Percentiles rank a stretch among this genome's conserved stretches.
phyloP scores from a whole-genome alignment of 2,888 invertebrate genomes.

The Pterobdella sp. region DNA sequence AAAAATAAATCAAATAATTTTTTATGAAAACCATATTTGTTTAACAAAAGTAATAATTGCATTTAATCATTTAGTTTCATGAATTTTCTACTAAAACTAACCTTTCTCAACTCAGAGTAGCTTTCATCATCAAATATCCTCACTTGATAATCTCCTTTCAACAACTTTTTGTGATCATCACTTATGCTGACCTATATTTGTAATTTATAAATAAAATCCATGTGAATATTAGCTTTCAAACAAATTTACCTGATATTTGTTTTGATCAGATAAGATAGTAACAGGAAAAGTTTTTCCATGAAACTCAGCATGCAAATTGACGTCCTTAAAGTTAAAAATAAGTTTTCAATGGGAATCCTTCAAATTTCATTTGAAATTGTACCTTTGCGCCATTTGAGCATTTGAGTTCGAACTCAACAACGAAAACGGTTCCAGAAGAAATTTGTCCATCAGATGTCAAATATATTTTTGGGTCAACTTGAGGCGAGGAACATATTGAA shows the following conservation, averaged over 20 bases:
- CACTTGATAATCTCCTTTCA: slow-evolving; percentile 71
- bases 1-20: too few relatives aligned
- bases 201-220: neutral
- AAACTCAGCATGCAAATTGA: slow-evolving; percentile 79
- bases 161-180: slow-evolving; percentile 73
- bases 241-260: slow-evolving; percentile 61
- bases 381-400: slow-evolving; percentile 59
- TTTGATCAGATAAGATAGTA: slow-evolving; percentile 65
- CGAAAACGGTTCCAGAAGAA: slow-evolving; percentile 78
- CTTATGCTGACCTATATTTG: slow-evolving; percentile 78
- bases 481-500: slow-evolving; percentile 51
- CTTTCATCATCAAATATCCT: slow-evolving; percentile 85
- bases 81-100: slow-evolving; percentile 34
- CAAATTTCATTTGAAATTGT: slow-evolving; percentile 29
- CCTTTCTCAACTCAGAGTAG: slow-evolving; percentile 75
- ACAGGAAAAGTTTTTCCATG: slow-evolving; percentile 77
- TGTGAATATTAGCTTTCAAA: neutral
- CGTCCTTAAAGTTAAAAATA: slow-evolving; percentile 48
- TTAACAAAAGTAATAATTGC: too few relatives aligned
- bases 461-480: slow-evolving; percentile 65
- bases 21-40: too few relatives aligned
- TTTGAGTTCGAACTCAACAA: slow-evolving; percentile 77
- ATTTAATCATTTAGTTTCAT: neutral
- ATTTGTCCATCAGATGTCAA: slow-evolving; percentile 87
- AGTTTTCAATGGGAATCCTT: neutral